These are phyloP conservation scores for Geococcyx californianus DNA, from an alignment of 2,113 vertebrate genomes.

Conservation along the genomic window DNA sequence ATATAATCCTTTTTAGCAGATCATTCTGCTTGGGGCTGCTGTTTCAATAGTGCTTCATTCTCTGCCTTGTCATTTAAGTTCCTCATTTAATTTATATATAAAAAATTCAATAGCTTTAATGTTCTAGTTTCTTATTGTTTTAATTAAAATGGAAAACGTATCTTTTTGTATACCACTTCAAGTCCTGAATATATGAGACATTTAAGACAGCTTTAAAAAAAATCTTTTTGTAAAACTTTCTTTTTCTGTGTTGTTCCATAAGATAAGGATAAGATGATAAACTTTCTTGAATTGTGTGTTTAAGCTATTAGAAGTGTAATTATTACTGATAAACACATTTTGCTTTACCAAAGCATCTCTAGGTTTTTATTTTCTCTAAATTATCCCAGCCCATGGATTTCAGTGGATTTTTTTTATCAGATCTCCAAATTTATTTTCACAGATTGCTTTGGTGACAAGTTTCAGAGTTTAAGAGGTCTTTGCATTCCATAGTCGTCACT, in stretches of 20 bases:
- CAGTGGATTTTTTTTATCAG: neutral
- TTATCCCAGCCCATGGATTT: neutral
- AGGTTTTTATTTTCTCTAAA: neutral
- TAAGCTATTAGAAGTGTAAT: neutral
- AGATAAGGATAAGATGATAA: neutral
- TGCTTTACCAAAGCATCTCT: neutral
- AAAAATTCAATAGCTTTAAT: neutral
- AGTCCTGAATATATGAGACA: neutral
- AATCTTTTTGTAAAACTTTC: neutral
- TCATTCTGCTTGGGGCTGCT: neutral
- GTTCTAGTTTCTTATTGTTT: neutral
- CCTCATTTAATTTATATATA: constrained; percentile 13
- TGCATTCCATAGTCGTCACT: neutral
- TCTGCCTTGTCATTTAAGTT: neutral
- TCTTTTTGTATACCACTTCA: neutral
- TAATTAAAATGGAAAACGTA: neutral
- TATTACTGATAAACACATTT: neutral
- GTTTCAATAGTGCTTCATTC: neutral
- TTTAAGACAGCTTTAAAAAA: neutral
- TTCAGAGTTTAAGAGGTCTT: neutral
- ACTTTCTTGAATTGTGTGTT: neutral
- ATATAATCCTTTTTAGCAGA: neutral
- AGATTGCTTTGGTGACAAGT: neutral
- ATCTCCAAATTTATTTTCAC: neutral
- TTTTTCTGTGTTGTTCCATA: neutral